Conservation (phyloP, 2,797 vertebrate genomes). For the Amazona ochrocephala region DNA sequence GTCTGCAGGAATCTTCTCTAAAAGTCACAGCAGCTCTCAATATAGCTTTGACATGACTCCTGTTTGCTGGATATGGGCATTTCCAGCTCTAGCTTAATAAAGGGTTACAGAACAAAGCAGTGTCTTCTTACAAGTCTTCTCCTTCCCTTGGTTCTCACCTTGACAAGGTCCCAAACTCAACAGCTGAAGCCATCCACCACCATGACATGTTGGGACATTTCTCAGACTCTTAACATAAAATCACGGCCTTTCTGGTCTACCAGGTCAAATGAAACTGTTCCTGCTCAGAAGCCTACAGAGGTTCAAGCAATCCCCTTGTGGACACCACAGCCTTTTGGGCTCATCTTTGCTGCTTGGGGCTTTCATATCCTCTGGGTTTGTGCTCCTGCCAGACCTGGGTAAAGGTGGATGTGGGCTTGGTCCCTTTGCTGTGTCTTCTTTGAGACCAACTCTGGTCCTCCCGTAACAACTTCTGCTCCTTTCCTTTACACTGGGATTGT, state of each 20-base stretch:
- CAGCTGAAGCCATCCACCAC: neutral
- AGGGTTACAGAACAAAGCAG: neutral
- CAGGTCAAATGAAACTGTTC: neutral
- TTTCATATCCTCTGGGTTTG: neutral
- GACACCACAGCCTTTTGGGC: neutral
- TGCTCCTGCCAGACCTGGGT: neutral
- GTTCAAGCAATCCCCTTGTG: neutral
- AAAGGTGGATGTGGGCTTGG: neutral
- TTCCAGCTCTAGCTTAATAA: neutral
- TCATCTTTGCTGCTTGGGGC: neutral
- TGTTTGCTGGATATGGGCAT: neutral
- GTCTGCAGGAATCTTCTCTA: neutral
- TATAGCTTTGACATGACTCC: neutral
- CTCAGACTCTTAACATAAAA: neutral
- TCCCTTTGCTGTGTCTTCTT: neutral
- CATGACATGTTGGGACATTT: neutral
- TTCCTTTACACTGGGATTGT: neutral
- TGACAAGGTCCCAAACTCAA: neutral
- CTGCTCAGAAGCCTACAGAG: neutral
- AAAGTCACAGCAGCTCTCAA: neutral
- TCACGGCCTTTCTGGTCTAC: neutral
- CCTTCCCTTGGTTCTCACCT: neutral
- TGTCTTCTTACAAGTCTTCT: neutral
- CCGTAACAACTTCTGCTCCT: neutral
- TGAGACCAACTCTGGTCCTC: neutral